Conservation (phyloP, 2,888 invertebrate species). For the Leptinotarsa juncta region DNA sequence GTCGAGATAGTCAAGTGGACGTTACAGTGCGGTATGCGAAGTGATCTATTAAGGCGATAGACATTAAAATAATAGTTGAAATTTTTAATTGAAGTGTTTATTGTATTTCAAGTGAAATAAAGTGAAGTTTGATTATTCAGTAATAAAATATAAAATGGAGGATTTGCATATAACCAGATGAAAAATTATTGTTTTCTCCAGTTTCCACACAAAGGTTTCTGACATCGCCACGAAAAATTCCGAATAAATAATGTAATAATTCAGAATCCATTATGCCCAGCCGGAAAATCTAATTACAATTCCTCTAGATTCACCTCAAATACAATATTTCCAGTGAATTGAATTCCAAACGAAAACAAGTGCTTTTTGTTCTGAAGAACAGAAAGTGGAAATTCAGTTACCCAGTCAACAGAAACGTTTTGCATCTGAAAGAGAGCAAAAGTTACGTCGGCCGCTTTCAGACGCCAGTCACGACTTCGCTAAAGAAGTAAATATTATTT, state of each 20-base stretch:
- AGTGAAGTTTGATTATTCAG: no score
- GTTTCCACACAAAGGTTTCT: not conserved
- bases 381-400: slow-evolving; percentile 28
- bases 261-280: slow-evolving; percentile 13
- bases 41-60: no score
- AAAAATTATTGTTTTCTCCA: not conserved
- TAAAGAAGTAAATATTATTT: slow-evolving; percentile 13
- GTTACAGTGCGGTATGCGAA: no score
- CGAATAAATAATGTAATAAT: slow-evolving; percentile 1
- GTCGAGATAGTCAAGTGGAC: no score
- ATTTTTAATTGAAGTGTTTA: no score
- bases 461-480: slow-evolving; percentile 3
- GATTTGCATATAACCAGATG: no score
- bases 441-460: not conserved
- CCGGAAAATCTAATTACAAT: slow-evolving; percentile 6
- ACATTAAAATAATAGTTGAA: no score
- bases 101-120: no score
- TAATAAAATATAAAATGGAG: no score
- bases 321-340: slow-evolving; percentile 12
- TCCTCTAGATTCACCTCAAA: slow-evolving; percentile 17
- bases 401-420: slow-evolving; percentile 30
- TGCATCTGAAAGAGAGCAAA: slow-evolving; percentile 31
- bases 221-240: not conserved
- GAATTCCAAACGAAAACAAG: slow-evolving; percentile 11
- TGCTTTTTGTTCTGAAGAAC: slow-evolving; percentile 29